Evolutionary conservation across 2,888 invertebrate species (phyloP).

Genomic region (Caenorhabditis sulstoni): DNA sequence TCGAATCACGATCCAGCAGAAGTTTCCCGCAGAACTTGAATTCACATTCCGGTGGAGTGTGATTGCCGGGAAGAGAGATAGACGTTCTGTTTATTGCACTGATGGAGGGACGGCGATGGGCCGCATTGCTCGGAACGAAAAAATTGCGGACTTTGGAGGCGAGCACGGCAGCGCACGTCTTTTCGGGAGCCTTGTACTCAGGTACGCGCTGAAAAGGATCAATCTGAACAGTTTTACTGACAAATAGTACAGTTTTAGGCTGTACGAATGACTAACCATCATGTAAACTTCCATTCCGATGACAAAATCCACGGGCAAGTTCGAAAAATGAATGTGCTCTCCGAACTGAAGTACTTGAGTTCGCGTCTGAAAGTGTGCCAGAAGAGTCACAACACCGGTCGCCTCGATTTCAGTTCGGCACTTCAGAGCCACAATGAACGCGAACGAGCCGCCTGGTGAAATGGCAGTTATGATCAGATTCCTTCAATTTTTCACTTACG

Average conservation of each 20-base stretch:
- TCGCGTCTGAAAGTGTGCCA: conserved; percentile 62
- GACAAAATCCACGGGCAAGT: conserved; percentile 61
- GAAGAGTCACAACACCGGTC: conserved; percentile 67
- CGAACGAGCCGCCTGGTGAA: conserved; percentile 60
- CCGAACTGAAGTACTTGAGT: conserved; percentile 59
- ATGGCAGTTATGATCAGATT: too few species aligned
- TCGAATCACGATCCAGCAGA: conserved; percentile 54
- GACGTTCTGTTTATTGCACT: conserved; percentile 36
- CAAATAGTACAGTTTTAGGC: too few species aligned
- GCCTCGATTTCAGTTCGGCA: conserved; percentile 70
- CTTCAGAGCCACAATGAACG: conserved; percentile 68
- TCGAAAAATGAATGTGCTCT: conserved; percentile 66
- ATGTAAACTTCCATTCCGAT: conserved; percentile 60
- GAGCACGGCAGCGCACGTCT: conserved; percentile 60
- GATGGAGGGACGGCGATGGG: conserved; percentile 39
- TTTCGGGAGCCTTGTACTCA: conserved; percentile 53
- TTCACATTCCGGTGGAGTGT: conserved; percentile 50
- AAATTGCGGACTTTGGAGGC: conserved; percentile 62
- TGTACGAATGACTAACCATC: too few species aligned
- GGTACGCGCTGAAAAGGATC: conserved; percentile 53
- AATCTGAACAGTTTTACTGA: too few species aligned
- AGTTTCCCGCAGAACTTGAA: conserved; percentile 62
- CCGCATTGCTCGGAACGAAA: conserved; percentile 41
- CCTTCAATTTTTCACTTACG: conserved; percentile 27
- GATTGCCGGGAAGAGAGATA: conserved; percentile 44